phyloP scores from a whole-genome alignment of 2,888 invertebrate genomes.

The Diplolepis rosae region DNA sequence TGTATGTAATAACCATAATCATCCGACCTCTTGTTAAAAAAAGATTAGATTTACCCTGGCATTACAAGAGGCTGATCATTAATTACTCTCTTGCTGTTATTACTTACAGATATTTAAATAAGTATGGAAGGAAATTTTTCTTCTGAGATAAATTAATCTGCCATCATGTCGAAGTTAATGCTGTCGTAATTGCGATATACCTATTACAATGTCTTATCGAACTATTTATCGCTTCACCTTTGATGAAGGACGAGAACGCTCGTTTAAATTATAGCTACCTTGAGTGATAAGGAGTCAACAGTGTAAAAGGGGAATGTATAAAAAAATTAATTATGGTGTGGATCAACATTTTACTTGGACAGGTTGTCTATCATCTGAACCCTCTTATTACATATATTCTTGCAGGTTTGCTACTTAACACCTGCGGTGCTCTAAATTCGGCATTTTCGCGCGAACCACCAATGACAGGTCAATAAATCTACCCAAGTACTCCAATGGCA shows the following conservation, averaged over 20 bases:
- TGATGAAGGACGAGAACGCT: conserved; percentile 13
- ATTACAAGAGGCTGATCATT: conserved; percentile 5
- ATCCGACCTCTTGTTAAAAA: too few species aligned
- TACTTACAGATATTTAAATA: not conserved
- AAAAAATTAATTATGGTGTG: conserved; percentile 25
- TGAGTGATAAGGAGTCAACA: conserved; percentile 18
- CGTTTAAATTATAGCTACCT: conserved; percentile 21
- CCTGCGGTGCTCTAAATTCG: conserved; percentile 68
- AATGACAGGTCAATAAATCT: conserved; percentile 69
- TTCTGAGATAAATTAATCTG: conserved; percentile 3
- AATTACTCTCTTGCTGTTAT: not conserved
- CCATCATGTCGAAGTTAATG: conserved; percentile 15
- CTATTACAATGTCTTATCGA: conserved; percentile 16
- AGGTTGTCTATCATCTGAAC: conserved; percentile 38
- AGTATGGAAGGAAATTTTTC: conserved; percentile 2
- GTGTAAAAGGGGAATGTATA: conserved; percentile 20
- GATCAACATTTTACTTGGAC: conserved; percentile 1
- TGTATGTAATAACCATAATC: not conserved
- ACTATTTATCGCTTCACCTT: not conserved
- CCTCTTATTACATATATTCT: conserved; percentile 56
- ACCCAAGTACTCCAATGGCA: conserved; percentile 59
- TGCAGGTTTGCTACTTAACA: conserved; percentile 54
- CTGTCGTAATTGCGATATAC: conserved; percentile 18
- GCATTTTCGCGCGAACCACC: conserved; percentile 62
- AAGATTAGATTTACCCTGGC: not conserved